Evolutionary conservation across 2,888 invertebrate genomes (phyloP), one percentile per base, ranked within the genome.

Genomic region (Stratiomys singularior): DNA sequence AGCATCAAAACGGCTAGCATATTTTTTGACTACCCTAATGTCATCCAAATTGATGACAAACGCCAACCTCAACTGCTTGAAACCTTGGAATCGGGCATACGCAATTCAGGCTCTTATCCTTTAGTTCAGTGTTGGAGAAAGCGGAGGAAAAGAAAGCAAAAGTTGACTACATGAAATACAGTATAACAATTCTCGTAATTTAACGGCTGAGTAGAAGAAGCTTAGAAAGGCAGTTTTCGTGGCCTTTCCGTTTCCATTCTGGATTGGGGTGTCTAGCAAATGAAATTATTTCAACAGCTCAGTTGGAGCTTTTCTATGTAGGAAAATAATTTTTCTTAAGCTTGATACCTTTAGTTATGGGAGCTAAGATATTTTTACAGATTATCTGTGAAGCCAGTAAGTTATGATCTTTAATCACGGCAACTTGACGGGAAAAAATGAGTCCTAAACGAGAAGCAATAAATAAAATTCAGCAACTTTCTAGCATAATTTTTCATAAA

Each of bases 11-110:
- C 37, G 37, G 37, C 5, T 37, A 37, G 37, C 37, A 52, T 52
- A 18, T 52, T 52, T 52, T 52, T 52, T 15, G 15, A 52, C 66
- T 37, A 13, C 4, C 5, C 66, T 37, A 66, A 37, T 27, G n/a
- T 37, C 66, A 66, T 66, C 37, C 66, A 66, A 28, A 66, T 66
- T 66, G 66, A 66, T 66, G 66, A 66, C 37, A 30, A 27, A 37
- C n/a, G 11, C 37, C 18, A 7, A 66, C 37, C 52, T n/a, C 15
- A 52, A 37, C n/a, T n/a, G n/a, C n/a, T n/a, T n/a, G n/a, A 37
- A 37, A 5, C 37, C 9, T 9, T 37, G 3, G 5, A 3, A 37
- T 9, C 9, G 37, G 5, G 37, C 3, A 37, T 9, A 9, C 9
- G 9, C 37, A 9, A 37, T 37, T 5, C 37, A 9, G 9, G 37